Conservation (phyloP, 92 coral and sea anemone species). For the Phymanthus crucifer region DNA sequence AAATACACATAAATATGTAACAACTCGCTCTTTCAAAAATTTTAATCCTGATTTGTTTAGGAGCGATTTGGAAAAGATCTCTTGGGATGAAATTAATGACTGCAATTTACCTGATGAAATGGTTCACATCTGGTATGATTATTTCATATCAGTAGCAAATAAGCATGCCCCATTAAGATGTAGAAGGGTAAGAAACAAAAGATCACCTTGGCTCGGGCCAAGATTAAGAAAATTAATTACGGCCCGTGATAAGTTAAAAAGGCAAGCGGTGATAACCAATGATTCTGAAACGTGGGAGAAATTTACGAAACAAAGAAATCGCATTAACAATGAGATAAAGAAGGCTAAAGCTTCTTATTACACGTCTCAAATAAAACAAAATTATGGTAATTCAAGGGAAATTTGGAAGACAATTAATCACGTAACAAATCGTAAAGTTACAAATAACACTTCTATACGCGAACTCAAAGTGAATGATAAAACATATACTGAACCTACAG, state of each 20-base stretch:
- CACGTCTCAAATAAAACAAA: background rate
- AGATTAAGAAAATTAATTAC: constrained; percentile 37
- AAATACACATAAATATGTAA: constrained; percentile 44
- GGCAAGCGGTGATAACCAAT: constrained; percentile 40
- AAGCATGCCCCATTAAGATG: constrained; percentile 34
- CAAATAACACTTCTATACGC: background rate
- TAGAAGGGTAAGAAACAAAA: constrained; percentile 40
- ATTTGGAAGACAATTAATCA: constrained; percentile 26
- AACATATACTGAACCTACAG: background rate
- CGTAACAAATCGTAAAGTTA: constrained; percentile 5
- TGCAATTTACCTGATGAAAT: too few species aligned
- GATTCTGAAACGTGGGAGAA: constrained; percentile 37
- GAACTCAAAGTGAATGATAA: background rate
- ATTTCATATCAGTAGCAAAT: constrained; percentile 43
- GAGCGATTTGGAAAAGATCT: too few species aligned
- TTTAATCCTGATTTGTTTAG: too few species aligned
- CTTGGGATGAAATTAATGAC: too few species aligned
- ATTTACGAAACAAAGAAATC: constrained; percentile 27
- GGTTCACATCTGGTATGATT: constrained; percentile 22
- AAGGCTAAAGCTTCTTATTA: constrained; percentile 16
- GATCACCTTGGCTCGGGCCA: constrained; percentile 48
- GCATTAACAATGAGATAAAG: background rate
- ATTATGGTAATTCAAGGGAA: constrained; percentile 5
- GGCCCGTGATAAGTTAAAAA: constrained; percentile 43
- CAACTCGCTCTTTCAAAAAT: constrained; percentile 53